Evolutionary conservation across 2,113 vertebrate genomes (phyloP).

Genomic region (Pipa parva): DNA sequence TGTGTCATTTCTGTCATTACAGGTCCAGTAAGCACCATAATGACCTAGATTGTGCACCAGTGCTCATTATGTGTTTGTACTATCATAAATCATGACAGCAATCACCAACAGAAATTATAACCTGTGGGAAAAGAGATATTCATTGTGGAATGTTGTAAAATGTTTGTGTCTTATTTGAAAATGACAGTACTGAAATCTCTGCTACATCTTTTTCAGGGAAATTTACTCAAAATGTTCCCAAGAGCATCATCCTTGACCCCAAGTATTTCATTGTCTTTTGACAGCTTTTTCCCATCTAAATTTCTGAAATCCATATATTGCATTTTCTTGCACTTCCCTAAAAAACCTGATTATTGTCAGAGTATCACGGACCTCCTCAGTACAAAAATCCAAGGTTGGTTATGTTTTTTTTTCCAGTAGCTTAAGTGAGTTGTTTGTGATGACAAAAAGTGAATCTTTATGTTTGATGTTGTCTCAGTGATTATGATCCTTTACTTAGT

Average conservation of each 20-base stretch:
- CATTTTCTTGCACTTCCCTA: no score
- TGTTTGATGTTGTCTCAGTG: no score
- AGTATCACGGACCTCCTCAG: no score
- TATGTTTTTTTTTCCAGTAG: no score
- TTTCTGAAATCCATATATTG: no score
- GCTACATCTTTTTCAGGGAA: neutral
- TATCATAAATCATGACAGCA: constrained; percentile 22
- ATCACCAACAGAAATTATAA: constrained; percentile 7
- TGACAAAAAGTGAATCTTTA: no score
- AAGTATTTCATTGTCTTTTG: neutral
- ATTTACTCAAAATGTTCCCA: neutral
- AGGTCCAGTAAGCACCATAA: constrained; percentile 22
- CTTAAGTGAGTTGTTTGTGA: no score
- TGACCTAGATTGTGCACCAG: constrained; percentile 8
- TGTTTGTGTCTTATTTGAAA: constrained; percentile 4
- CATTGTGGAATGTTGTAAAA: constrained; percentile 1
- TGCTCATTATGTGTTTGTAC: constrained; percentile 15
- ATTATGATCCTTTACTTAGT: no score
- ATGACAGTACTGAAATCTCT: neutral
- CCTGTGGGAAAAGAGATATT: constrained; percentile 13
- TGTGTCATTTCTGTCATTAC: constrained; percentile 28
- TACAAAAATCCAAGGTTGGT: no score
- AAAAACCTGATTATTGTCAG: no score
- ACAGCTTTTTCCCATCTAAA: no score
- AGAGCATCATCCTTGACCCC: neutral